phyloP scores from a whole-genome alignment of 2,888 invertebrate species.

The Ophion obscuratus region DNA sequence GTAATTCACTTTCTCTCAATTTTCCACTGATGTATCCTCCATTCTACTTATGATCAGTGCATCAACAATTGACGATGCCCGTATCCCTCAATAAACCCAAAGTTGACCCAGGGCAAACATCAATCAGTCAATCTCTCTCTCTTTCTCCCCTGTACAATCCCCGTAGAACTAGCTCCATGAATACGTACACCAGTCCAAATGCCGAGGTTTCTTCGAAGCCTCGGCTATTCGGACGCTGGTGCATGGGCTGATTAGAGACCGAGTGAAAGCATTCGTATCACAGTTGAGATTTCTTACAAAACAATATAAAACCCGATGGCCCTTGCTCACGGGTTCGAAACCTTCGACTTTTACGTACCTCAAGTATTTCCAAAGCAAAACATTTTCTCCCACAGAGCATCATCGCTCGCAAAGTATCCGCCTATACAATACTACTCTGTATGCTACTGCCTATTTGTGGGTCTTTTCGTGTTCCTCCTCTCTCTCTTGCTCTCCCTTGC shows the following conservation, averaged over 20 bases:
- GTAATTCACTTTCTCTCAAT: too few species aligned
- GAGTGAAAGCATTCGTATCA: slow-evolving; percentile 58
- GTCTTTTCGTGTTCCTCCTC: slow-evolving; percentile 48
- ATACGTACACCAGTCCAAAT: not conserved
- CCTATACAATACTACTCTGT: slow-evolving; percentile 28
- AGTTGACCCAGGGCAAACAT: too few species aligned
- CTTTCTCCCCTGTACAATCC: slow-evolving; percentile 39
- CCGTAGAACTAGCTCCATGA: not conserved
- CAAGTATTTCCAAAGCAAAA: slow-evolving; percentile 55
- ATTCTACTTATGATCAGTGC: too few species aligned
- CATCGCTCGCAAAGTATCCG: slow-evolving; percentile 55
- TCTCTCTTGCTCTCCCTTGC: slow-evolving; percentile 58
- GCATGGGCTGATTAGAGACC: slow-evolving; percentile 65
- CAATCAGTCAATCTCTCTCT: slow-evolving; percentile 3
- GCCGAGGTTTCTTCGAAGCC: slow-evolving; percentile 15
- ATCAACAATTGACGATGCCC: too few species aligned
- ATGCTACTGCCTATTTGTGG: slow-evolving; percentile 46
- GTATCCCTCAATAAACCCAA: too few species aligned
- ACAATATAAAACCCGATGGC: slow-evolving; percentile 1
- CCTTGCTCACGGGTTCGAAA: not conserved
- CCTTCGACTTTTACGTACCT: slow-evolving; percentile 49
- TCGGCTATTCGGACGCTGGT: not conserved
- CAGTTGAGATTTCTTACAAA: slow-evolving; percentile 22
- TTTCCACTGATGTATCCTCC: too few species aligned
- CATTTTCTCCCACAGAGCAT: slow-evolving; percentile 33